A percentile compares a stretch with the other conserved stretches of the same genome.
Evolutionary conservation across 2,797 vertebrate genomes (phyloP).

Genomic region (Sylvilagus floridanus): DNA sequence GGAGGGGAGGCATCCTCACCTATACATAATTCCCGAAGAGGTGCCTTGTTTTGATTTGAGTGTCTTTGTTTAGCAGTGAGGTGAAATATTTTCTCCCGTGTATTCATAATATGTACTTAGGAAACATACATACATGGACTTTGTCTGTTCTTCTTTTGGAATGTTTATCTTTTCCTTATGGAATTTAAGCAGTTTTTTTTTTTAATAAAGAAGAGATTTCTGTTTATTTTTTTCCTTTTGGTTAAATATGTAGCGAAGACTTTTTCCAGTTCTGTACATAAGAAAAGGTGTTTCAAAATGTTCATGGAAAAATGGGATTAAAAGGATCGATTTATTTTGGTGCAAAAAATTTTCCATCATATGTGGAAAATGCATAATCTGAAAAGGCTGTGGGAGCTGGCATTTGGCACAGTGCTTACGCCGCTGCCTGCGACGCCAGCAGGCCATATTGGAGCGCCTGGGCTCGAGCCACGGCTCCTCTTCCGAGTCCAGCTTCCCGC

Average conservation of each 20-base stretch:
- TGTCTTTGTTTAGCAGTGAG: slow-evolving; percentile 31
- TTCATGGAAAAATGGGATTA: too few species aligned
- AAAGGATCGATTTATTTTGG: too few species aligned
- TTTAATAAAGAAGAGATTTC: neutral
- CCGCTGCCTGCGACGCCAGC: too few species aligned
- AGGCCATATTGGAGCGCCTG: too few species aligned
- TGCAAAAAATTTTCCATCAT: too few species aligned
- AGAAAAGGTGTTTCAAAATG: too few species aligned
- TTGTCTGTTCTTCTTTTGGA: slow-evolving; percentile 41
- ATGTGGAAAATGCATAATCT: too few species aligned
- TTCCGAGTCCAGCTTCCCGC: too few species aligned
- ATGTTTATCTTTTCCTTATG: slow-evolving; percentile 54
- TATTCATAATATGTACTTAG: slow-evolving; percentile 44
- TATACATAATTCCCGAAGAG: slow-evolving; percentile 11
- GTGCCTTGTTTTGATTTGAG: slow-evolving; percentile 33
- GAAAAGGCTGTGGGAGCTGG: too few species aligned
- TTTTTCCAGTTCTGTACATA: slow-evolving; percentile 42
- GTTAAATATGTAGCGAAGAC: slow-evolving; percentile 25
- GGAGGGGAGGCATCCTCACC: neutral
- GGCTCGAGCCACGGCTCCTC: too few species aligned
- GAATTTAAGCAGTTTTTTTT: slow-evolving; percentile 42
- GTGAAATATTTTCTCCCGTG: slow-evolving; percentile 31
- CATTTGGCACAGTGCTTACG: too few species aligned
- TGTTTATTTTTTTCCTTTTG: neutral
- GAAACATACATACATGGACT: neutral